Conservation (phyloP, 2,888 invertebrate genomes). For the Sepioteuthis lessoniana region DNA sequence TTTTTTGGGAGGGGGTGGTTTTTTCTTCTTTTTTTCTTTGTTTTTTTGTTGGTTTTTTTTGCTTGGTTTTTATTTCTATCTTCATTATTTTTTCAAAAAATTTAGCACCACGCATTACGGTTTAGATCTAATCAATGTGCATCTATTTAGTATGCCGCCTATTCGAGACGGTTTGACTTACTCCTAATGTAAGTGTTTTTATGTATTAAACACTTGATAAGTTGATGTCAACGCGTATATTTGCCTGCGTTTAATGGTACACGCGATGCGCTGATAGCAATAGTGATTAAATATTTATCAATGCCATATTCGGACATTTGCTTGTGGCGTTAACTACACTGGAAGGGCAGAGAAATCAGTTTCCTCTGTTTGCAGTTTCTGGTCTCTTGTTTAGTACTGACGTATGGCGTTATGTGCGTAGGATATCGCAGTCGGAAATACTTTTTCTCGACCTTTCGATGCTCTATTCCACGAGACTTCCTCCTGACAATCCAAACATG, state of each 20-base stretch:
- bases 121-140: neutral
- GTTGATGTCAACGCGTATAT: neutral
- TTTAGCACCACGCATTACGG: neutral
- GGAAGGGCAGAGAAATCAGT: neutral
- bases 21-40: too few species aligned
- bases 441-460: neutral
- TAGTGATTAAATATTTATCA: neutral
- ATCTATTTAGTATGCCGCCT: neutral
- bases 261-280: neutral
- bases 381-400: neutral
- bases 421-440: neutral
- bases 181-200: neutral
- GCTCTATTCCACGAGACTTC: neutral
- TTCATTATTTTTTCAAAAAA: neutral
- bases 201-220: conserved; percentile 1
- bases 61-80: neutral
- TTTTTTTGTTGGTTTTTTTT: too few species aligned
- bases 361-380: neutral
- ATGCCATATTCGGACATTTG: conserved; percentile 1
- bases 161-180: neutral
- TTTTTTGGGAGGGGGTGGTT: too few species aligned
- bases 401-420: neutral
- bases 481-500: neutral
- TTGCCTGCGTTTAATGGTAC: neutral
- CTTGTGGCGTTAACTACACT: neutral